Percentiles rank a stretch among this genome's conserved stretches.
Evolutionary conservation across 2,888 invertebrate genomes (phyloP).

Genomic region (Dione juno): DNA sequence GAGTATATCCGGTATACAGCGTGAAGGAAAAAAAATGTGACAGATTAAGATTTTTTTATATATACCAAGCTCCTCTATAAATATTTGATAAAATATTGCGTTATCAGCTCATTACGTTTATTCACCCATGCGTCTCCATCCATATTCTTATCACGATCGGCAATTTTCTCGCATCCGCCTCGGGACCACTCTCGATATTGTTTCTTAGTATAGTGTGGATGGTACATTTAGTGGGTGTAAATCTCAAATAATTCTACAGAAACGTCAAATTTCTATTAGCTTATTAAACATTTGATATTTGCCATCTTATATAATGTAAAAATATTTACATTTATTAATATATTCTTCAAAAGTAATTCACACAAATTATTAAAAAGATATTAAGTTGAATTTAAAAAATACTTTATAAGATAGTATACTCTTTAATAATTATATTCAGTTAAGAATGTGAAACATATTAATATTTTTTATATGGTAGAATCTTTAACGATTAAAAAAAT

Average conservation of each 20-base stretch:
- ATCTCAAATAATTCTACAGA: background rate
- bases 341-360: too few relatives aligned
- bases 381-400: too few relatives aligned
- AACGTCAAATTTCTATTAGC: background rate
- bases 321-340: too few relatives aligned
- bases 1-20: too few relatives aligned
- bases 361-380: too few relatives aligned
- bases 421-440: too few relatives aligned
- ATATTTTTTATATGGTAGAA: too few relatives aligned
- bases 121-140: conserved; percentile 2
- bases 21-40: background rate
- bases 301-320: background rate
- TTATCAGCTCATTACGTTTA: conserved; percentile 24
- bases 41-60: background rate
- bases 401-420: too few relatives aligned
- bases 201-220: background rate
- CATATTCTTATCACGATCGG: conserved; percentile 38
- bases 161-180: conserved; percentile 27
- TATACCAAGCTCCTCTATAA: background rate
- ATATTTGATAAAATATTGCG: background rate
- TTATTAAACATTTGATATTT: background rate
- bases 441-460: too few relatives aligned
- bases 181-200: conserved; percentile 35
- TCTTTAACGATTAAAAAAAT: too few relatives aligned
- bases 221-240: background rate